A percentile compares a stretch with the other conserved stretches of the same genome.
These are phyloP conservation scores for Hydrozoanthus gracilis DNA, from an alignment of 92 coral and sea anemone genomes.

Conservation along the genomic window DNA sequence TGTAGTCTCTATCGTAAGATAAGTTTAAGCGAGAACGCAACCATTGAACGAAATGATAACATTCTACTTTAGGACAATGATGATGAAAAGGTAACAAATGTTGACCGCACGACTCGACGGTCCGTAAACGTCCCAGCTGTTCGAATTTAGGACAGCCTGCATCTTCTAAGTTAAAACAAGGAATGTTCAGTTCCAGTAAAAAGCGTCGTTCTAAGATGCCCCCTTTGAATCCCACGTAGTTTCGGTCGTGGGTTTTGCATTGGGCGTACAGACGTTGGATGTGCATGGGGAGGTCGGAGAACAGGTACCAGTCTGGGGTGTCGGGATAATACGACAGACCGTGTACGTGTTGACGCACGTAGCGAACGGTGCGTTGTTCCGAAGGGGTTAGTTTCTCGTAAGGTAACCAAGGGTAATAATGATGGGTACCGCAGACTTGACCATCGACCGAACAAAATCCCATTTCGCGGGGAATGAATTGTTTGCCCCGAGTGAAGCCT, in stretches of 20 bases:
- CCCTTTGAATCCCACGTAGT: slow-evolving; percentile 4
- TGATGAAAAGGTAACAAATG: background rate
- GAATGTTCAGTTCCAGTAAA: background rate
- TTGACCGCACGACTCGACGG: slow-evolving; percentile 4
- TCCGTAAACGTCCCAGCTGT: background rate
- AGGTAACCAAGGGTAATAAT: background rate
- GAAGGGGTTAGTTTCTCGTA: background rate
- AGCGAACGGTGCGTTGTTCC: background rate
- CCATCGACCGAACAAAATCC: background rate
- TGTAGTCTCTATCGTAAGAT: background rate
- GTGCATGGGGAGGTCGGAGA: background rate
- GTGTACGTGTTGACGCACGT: slow-evolving; percentile 3
- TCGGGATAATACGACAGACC: slow-evolving; percentile 11
- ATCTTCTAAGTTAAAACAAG: background rate
- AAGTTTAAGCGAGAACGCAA: background rate
- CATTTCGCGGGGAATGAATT: slow-evolving; percentile 16
- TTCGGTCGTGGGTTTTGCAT: background rate
- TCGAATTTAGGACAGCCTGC: slow-evolving; percentile 33
- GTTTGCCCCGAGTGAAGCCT: background rate
- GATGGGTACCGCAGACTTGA: background rate
- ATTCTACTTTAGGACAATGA: slow-evolving; percentile 26
- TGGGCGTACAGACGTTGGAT: background rate
- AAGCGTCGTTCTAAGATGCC: background rate
- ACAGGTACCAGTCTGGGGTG: background rate
- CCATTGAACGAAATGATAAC: slow-evolving; percentile 27